A percentile compares a stretch with the other conserved stretches of the same genome.
phyloP scores from a whole-genome alignment of 2,888 invertebrate species.

The Lepidochitona cinerea region DNA sequence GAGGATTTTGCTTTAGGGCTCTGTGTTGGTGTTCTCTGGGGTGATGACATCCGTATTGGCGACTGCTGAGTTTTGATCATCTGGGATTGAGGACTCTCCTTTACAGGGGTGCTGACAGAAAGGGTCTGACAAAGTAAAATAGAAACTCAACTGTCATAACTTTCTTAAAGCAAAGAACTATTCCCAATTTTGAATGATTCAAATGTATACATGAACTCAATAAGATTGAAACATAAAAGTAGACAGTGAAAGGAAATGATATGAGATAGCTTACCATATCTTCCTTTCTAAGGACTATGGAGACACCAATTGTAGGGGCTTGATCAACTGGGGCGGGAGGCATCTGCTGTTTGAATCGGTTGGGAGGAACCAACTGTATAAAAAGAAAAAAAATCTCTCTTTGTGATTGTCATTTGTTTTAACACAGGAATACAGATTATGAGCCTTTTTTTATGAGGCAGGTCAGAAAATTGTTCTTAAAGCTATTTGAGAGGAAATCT shows the following conservation, averaged over 20 bases:
- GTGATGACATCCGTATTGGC: background rate
- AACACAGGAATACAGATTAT: too few relatives aligned
- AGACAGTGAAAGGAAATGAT: too few relatives aligned
- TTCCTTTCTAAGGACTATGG: conserved; percentile 64
- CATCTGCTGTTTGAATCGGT: conserved; percentile 55
- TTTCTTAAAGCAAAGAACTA: too few relatives aligned
- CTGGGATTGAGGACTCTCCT: background rate
- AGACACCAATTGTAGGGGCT: conserved; percentile 63
- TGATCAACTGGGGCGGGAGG: conserved; percentile 46
- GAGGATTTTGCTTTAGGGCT: background rate
- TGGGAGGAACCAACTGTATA: conserved; percentile 62
- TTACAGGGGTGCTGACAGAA: background rate
- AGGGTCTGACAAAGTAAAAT: background rate
- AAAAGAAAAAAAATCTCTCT: too few relatives aligned
- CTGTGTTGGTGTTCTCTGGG: background rate
- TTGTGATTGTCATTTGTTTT: too few relatives aligned
- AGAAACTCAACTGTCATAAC: too few relatives aligned
- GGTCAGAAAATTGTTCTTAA: too few relatives aligned
- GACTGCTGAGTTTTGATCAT: background rate
- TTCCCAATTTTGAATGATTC: too few relatives aligned
- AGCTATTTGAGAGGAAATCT: background rate
- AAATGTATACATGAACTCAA: too few relatives aligned
- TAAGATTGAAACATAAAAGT: too few relatives aligned
- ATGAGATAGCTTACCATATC: conserved; percentile 52
- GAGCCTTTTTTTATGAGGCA: too few relatives aligned